Evolutionary conservation across 2,888 invertebrate species (phyloP), one percentile per base, ranked within the genome.

Genomic region (Diaperis boleti): DNA sequence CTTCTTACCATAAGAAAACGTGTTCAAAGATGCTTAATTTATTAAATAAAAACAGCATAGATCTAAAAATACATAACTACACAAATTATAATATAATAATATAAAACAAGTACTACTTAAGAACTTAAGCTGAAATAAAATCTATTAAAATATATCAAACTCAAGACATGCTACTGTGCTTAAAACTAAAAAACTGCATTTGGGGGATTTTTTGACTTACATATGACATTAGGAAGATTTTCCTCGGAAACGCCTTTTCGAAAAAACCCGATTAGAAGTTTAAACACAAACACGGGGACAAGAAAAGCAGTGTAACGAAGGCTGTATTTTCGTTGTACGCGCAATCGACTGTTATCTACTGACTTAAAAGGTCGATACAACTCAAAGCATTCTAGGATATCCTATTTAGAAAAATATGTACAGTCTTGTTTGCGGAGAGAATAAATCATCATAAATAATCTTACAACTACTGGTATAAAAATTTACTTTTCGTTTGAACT

Each of bases 161-260:
- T 62, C 63, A 71, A 69, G 69, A 75, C 75, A 76, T 76, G 76
- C 77, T 77, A 76, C 74, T 76, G 76, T 77, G 76, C 76, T 76
- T 75, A 76, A 75, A 74, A 70, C 71, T 72, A 74, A 62, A 65
- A 64, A 68, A 66, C 64, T 64, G 66, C 35, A 14, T 4, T 33
- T 29, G 47, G 61, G 64, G 65, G 26, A 31, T 5, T 45, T 15
- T 55, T 20, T 47, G 71, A 81, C 82, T 82, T 82, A 81, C 81
- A 81, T 74, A 76, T 77, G 72, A 79, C 74, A 68, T 76, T 78
- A 68, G 78, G 80, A 62, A 80, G 76, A 72, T 77, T 79, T 76
- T 81, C 81, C 79, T 78, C 77, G 73, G 77, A 78, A 70, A 77
- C 74, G 76, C 78, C 79, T 79, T 78, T 61, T 29, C 41, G 41